Conservation (phyloP, 2,888 invertebrate genomes). For the Stramonita haemastoma region DNA sequence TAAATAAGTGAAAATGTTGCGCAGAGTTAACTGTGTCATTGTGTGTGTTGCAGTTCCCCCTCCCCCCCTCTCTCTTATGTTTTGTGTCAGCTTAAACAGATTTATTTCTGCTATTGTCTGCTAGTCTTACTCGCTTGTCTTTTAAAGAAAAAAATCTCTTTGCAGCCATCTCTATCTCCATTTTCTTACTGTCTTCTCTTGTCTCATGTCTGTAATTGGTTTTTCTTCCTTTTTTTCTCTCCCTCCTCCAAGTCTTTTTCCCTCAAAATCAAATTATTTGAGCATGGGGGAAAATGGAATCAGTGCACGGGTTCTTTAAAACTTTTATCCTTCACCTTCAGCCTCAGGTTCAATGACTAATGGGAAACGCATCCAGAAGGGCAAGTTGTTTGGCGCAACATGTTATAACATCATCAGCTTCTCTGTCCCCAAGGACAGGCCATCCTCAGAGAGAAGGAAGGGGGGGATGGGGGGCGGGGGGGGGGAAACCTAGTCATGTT, state of each 20-base stretch:
- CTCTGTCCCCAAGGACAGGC: conserved; percentile 1
- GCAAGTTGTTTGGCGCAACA: conserved; percentile 11
- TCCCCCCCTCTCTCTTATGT: not conserved
- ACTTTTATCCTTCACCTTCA: no score
- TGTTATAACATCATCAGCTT: conserved; percentile 34
- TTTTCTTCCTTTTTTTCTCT: not conserved
- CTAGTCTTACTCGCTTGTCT: not conserved
- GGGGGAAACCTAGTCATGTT: no score
- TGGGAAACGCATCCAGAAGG: conserved; percentile 4
- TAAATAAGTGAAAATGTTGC: no score
- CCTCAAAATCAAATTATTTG: not conserved
- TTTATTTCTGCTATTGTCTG: not conserved
- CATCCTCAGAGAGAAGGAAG: not conserved
- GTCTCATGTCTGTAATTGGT: no score
- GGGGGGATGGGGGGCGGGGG: no score
- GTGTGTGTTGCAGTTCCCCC: no score
- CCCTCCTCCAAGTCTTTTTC: not conserved
- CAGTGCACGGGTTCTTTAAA: no score
- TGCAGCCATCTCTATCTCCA: no score
- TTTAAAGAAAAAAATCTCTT: not conserved
- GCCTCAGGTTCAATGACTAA: conserved; percentile 17
- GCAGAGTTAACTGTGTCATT: no score
- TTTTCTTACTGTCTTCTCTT: no score
- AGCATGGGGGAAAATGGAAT: no score
- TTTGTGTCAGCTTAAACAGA: no score